These are phyloP conservation scores for Henricia sp. DNA, from an alignment of 53 echinoderm and acorn worm species.

Conservation along the genomic window DNA sequence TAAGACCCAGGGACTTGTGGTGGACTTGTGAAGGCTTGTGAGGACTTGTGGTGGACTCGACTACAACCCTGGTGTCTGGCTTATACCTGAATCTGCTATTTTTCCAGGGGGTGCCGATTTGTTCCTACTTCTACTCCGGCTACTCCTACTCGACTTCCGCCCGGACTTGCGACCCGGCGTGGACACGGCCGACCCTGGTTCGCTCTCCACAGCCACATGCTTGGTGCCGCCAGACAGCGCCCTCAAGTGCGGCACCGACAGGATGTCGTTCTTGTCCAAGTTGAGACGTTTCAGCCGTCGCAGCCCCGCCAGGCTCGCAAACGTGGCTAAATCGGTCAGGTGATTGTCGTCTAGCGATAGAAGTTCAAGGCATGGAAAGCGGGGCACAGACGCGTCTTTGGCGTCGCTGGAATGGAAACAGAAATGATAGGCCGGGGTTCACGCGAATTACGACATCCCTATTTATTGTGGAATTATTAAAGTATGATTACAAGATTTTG, in stretches of 20 bases:
- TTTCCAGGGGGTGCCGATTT: constrained; percentile 19
- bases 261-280: constrained; percentile 92
- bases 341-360: constrained; percentile 89
- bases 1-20: too few species aligned
- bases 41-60: too few species aligned
- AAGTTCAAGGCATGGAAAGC: constrained; percentile 83
- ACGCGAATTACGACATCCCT: too few species aligned
- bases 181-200: constrained; percentile 45
- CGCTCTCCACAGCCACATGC: constrained; percentile 70
- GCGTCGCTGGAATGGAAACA: constrained; percentile 55
- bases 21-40: too few species aligned
- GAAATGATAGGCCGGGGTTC: background rate
- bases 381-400: constrained; percentile 59
- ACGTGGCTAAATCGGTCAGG: constrained; percentile 89
- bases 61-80: too few species aligned
- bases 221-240: constrained; percentile 86
- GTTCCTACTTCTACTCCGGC: constrained; percentile 52
- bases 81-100: constrained; percentile 51
- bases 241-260: constrained; percentile 87
- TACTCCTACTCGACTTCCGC: constrained; percentile 22
- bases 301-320: constrained; percentile 92
- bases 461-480: too few species aligned
- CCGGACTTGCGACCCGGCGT: constrained; percentile 55
- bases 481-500: too few species aligned
- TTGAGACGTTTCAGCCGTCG: constrained; percentile 87